These are phyloP conservation scores for Trachymyrmex septentrionalis DNA, from an alignment of 1,140 invertebrate genomes.

Conservation along the genomic window DNA sequence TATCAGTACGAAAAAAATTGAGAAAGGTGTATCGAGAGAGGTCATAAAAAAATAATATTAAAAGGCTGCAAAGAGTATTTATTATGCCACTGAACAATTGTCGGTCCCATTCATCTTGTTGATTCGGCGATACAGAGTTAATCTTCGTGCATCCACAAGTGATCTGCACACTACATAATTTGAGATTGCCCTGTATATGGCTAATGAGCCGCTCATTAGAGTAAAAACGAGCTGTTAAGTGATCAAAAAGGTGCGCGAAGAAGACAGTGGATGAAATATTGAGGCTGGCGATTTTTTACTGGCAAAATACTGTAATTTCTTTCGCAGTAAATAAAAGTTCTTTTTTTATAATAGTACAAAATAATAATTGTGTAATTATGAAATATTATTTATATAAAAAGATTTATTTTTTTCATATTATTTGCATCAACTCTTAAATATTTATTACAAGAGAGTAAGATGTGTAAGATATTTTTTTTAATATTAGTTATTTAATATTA, in stretches of 20 bases:
- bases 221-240: constrained; percentile 19
- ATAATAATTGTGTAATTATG: not conserved
- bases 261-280: not conserved
- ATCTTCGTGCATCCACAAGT: constrained; percentile 18
- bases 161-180: constrained; percentile 38
- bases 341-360: not conserved
- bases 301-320: not conserved
- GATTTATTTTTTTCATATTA: not conserved
- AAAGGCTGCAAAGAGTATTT: constrained; percentile 63
- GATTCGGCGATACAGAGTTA: constrained; percentile 33
- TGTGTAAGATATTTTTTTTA: not conserved
- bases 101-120: constrained; percentile 19
- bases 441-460: not conserved
- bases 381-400: not conserved
- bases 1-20: constrained; percentile 19
- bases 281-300: constrained; percentile 17
- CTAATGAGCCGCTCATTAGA: constrained; percentile 49
- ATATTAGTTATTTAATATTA: not conserved
- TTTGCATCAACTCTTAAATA: not conserved
- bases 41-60: constrained; percentile 62
- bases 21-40: constrained; percentile 52
- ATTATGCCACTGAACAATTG: constrained; percentile 59
- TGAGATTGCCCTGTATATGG: not conserved
- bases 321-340: not conserved
- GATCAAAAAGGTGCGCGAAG: not conserved